phyloP scores from a whole-genome alignment of 2,113 vertebrate genomes.

The Mionectes macconnelli region DNA sequence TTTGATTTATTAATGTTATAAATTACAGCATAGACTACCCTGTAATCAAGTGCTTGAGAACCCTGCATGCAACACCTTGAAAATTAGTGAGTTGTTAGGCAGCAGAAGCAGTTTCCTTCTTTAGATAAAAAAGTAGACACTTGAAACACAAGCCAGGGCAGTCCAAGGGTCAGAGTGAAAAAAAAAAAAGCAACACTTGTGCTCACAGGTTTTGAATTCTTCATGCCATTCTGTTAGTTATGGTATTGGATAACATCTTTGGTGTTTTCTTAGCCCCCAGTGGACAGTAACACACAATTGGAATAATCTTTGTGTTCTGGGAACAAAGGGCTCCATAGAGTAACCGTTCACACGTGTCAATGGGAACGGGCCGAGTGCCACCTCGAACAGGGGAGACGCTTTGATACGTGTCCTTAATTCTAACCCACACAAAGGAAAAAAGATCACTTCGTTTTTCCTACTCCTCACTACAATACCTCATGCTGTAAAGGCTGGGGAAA shows the following conservation, averaged over 20 bases:
- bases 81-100: background rate
- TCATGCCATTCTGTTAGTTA: constrained; percentile 12
- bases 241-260: background rate
- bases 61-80: background rate
- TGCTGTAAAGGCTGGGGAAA: background rate
- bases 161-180: background rate
- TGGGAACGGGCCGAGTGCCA: background rate
- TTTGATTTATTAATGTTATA: background rate
- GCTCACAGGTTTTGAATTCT: constrained; percentile 14
- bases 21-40: background rate
- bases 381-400: background rate
- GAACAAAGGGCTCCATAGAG: background rate
- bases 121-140: background rate
- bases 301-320: background rate
- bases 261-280: constrained; percentile 19
- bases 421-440: background rate
- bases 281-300: background rate
- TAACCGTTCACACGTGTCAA: background rate
- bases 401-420: background rate
- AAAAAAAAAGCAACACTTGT: background rate
- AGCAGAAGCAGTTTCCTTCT: background rate
- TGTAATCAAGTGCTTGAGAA: background rate
- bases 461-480: background rate
- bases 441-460: background rate
- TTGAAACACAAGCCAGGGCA: constrained; percentile 10